Evolutionary conservation across 1,140 invertebrate genomes (phyloP), one percentile per base, ranked within the genome.

Genomic region (Parasteatoda tepidariorum): DNA sequence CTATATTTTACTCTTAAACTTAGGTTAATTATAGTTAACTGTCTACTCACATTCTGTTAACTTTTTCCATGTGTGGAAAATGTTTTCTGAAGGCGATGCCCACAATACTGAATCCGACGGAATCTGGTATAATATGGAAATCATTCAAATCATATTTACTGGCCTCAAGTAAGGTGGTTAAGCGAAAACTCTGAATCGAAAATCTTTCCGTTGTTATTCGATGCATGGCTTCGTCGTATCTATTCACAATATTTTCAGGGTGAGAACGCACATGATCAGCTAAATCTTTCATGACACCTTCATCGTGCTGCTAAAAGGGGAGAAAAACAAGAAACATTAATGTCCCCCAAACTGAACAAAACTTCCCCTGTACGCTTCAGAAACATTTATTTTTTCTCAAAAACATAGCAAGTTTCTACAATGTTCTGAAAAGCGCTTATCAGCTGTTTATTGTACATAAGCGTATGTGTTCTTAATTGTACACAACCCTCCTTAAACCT

Each of bases 31-130:
- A 48, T 13, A 48, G 41, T n/a, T n/a, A n/a, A n/a, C n/a, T n/a
- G n/a, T n/a, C n/a, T 38, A 74, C 57, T 74, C 22, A 74, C 71
- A 61, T 4, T 5, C 38, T 5, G 28, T 71, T 71, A 3, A 71
- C 15, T 33, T 11, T 22, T 28, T 71, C 68, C 7, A 57, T 57
- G 26, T 57, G 68, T 0, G 24, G n/a, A 28, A 55, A 57, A 2
- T 48, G 26, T 30, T 57, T 71, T 15, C 15, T 13, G 15, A 71
- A 57, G 0, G 68, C 68, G 2, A 71, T 11, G 41, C 68, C n/a
- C 4, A 71, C 48, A 15, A 22, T 3, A n/a, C 33, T 71, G 48
- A 28, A 31, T 11, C 41, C 68, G 2, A 71, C 3, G 48, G 9
- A 34, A 22, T 74, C 71, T 24, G 9, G 11, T 11, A 55, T 34